Base-by-base conservation (phyloP, 2,113 vertebrate genomes). In the Halcyon senegalensis region DNA sequence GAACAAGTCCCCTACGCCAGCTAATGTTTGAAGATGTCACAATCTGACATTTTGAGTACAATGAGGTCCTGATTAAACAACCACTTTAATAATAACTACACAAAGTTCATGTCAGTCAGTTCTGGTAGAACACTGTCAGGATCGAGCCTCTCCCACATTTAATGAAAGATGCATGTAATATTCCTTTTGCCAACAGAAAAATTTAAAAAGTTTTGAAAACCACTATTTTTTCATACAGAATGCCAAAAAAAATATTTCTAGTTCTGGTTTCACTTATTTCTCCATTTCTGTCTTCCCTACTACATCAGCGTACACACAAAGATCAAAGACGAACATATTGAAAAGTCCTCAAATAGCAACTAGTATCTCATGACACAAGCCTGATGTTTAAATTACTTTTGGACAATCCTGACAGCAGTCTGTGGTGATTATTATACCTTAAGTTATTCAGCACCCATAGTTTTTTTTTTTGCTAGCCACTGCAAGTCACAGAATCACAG, bases 41-140 rank as follows among this genome's bases (percentile, higher is more conserved):
- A 79, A 64, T 85, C 82, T 81, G 68, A 89, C 86, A 94, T 97
- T 96, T 83, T 66, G 14, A 92, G 13, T 77, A 95, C 72, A 93
- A 88, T 73, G 59, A 27, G 27, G 30, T 43, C 37, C 59, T 76
- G 30, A 89, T 56, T 79, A 68, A 89, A 84, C 11, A 87, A 75
- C 7, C 14, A 39, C 48, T 93, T 93, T 19, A 83, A 76, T 16
- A 87, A 37, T 48, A 90, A 79, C 24, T 68, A 48, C 24, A 90
- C 20, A 56, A 84, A 94, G 35, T 69, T 80, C 37, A 73, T 41
- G 39, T 73, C 50, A 55, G 63, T 60, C 33, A 39, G 27, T 83
- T 83, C 67, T 88, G 25, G 67, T 66, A 79, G 33, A 92, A 76
- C 14, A 44, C 0, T 75, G 59, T 70, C 37, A 78, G 23, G 17